Conservation (phyloP, 2,888 invertebrate species). For the Silvanus unidentatus region DNA sequence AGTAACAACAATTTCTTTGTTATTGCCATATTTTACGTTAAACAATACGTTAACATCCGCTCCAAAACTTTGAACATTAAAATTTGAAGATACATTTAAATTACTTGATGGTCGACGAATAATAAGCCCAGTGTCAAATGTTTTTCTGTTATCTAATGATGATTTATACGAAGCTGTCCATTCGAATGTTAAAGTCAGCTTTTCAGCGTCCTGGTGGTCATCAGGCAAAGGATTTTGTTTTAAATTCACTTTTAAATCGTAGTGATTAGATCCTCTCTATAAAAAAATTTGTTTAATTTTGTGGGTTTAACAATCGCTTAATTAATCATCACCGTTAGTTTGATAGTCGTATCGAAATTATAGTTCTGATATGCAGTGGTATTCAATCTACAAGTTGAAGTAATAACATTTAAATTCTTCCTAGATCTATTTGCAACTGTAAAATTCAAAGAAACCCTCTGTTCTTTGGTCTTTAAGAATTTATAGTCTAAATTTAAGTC, state of each 20-base stretch:
- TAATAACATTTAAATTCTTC: constrained; percentile 54
- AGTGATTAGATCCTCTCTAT: constrained; percentile 64
- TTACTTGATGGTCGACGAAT: constrained; percentile 61
- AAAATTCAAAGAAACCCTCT: constrained; percentile 51
- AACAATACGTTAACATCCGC: constrained; percentile 51
- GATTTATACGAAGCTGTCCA: constrained; percentile 49
- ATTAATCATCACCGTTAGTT: constrained; percentile 55
- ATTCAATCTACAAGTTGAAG: constrained; percentile 61
- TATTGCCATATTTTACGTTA: constrained; percentile 52
- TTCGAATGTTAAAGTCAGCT: constrained; percentile 57
- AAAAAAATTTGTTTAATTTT: constrained; percentile 21
- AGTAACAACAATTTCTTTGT: constrained; percentile 54
- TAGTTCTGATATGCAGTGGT: constrained; percentile 72
- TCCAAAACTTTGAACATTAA: constrained; percentile 51
- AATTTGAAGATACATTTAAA: constrained; percentile 57
- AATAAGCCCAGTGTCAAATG: constrained; percentile 56
- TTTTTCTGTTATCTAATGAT: constrained; percentile 51
- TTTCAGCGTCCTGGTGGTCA: constrained; percentile 44
- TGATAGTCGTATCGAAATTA: constrained; percentile 61
- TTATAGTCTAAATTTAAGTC: constrained; percentile 63
- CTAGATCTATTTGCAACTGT: constrained; percentile 52
- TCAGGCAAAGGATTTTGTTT: constrained; percentile 59
- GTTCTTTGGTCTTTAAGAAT: constrained; percentile 54
- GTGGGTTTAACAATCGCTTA: constrained; percentile 3
- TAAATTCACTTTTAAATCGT: constrained; percentile 65